A percentile compares a stretch with the other conserved stretches of the same genome.
Evolutionary conservation across 2,888 invertebrate genomes (phyloP).

Genomic region (Heliconius sara): DNA sequence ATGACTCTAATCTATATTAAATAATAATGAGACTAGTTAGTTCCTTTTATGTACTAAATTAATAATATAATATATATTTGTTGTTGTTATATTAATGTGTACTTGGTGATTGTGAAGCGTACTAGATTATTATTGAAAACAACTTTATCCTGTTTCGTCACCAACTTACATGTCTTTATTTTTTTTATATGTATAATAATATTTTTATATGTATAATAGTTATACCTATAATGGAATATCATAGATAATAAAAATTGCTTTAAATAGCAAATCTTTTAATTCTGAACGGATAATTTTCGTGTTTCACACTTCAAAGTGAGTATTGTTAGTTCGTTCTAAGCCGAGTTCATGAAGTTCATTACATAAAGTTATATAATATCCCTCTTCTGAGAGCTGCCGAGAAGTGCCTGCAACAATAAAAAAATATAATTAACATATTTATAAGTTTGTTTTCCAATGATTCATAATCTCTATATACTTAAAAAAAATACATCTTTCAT

Average conservation of each 20-base stretch:
- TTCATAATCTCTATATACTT: background rate
- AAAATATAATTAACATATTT: slow-evolving; percentile 9
- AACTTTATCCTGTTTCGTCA: slow-evolving; percentile 44
- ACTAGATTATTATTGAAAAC: slow-evolving; percentile 68
- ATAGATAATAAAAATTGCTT: slow-evolving; percentile 25
- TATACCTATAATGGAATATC: slow-evolving; percentile 44
- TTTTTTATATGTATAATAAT: slow-evolving; percentile 8
- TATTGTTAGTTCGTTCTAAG: slow-evolving; percentile 41
- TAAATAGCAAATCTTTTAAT: slow-evolving; percentile 25
- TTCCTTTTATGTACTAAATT: slow-evolving; percentile 75
- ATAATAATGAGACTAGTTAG: slow-evolving; percentile 82
- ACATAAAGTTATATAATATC: slow-evolving; percentile 67
- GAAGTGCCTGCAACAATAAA: slow-evolving; percentile 70
- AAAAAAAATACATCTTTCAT: background rate
- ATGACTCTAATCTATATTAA: slow-evolving; percentile 78
- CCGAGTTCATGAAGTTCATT: slow-evolving; percentile 2
- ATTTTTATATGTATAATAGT: slow-evolving; percentile 14
- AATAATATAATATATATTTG: slow-evolving; percentile 61
- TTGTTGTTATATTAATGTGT: slow-evolving; percentile 58
- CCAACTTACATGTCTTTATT: background rate
- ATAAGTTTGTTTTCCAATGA: background rate
- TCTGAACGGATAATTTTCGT: slow-evolving; percentile 27
- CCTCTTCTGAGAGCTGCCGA: slow-evolving; percentile 75
- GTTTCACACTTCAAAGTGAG: slow-evolving; percentile 45
- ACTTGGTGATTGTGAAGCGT: slow-evolving; percentile 80